Percentiles rank a stretch among this genome's conserved stretches.
Evolutionary conservation across 2,113 vertebrate genomes (phyloP).

Genomic region (Neodon shergylaensis): DNA sequence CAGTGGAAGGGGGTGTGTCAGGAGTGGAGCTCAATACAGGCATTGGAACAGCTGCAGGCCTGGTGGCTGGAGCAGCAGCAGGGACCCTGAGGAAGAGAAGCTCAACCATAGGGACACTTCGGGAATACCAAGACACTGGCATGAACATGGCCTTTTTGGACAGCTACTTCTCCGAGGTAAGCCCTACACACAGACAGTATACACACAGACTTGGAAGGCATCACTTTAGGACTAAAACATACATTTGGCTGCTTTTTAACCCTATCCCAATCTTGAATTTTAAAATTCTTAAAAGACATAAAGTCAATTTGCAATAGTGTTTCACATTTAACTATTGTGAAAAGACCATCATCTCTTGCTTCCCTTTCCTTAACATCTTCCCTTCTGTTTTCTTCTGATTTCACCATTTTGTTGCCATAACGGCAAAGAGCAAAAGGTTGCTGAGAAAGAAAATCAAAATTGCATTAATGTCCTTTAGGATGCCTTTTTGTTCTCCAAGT

Average conservation of each 20-base stretch:
- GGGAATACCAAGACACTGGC: constrained; percentile 84
- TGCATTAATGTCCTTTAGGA: background rate
- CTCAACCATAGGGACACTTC: constrained; percentile 81
- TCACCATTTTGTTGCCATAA: background rate
- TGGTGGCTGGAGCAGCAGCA: constrained; percentile 71
- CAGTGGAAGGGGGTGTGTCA: constrained; percentile 79
- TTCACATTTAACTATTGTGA: background rate
- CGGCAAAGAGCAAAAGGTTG: background rate
- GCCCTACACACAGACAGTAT: background rate
- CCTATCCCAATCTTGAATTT: background rate
- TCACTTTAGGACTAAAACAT: background rate
- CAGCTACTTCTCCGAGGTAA: constrained; percentile 90
- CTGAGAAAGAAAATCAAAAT: background rate
- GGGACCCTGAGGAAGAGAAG: constrained; percentile 80
- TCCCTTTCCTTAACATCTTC: background rate
- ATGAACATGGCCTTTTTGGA: constrained; percentile 88
- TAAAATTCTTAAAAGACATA: background rate
- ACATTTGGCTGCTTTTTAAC: background rate
- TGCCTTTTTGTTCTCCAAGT: background rate
- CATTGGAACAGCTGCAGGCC: constrained; percentile 76
- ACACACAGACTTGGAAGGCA: background rate
- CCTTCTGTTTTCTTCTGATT: background rate
- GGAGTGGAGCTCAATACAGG: constrained; percentile 70
- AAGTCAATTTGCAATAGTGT: background rate
- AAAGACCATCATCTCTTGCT: background rate